Conservation (phyloP, 2,888 invertebrate genomes). For the Gisinianus flammeolus region DNA sequence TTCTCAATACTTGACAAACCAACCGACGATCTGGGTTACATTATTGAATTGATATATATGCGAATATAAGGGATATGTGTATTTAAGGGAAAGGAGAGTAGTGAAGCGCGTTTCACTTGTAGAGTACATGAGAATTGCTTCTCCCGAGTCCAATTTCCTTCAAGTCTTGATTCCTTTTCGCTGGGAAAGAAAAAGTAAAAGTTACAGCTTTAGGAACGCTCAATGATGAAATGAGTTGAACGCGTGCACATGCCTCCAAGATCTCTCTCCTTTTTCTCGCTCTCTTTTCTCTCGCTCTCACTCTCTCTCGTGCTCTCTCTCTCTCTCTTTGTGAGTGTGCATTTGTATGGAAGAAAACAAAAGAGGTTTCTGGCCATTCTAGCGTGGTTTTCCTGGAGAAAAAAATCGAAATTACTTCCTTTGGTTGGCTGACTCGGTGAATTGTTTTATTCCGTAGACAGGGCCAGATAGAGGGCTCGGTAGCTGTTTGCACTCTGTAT, state of each 20-base stretch:
- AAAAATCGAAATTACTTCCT: conserved; percentile 24
- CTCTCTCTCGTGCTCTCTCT: not conserved
- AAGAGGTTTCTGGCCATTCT: not conserved
- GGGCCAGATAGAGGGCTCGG: not conserved
- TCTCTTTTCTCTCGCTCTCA: not conserved
- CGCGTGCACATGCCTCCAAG: not conserved
- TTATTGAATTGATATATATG: not conserved
- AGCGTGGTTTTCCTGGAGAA: not conserved
- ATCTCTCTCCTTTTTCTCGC: not conserved
- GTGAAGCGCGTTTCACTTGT: conserved; percentile 20
- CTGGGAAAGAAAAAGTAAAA: not conserved
- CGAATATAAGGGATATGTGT: not conserved
- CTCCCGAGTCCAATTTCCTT: conserved; percentile 28
- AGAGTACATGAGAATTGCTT: conserved; percentile 27
- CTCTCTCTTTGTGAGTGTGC: not conserved
- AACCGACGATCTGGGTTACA: not conserved
- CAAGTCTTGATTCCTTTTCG: conserved; percentile 7
- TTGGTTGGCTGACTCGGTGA: not conserved
- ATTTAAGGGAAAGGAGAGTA: not conserved
- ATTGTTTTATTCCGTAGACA: not conserved
- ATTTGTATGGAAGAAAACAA: not conserved
- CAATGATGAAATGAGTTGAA: conserved; percentile 9
- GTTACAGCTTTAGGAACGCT: conserved; percentile 6
- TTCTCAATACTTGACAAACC: not conserved
- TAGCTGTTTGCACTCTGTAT: not conserved